These are phyloP conservation scores for Ellobius talpinus DNA, from an alignment of 2,113 vertebrate species.

Conservation along the genomic window DNA sequence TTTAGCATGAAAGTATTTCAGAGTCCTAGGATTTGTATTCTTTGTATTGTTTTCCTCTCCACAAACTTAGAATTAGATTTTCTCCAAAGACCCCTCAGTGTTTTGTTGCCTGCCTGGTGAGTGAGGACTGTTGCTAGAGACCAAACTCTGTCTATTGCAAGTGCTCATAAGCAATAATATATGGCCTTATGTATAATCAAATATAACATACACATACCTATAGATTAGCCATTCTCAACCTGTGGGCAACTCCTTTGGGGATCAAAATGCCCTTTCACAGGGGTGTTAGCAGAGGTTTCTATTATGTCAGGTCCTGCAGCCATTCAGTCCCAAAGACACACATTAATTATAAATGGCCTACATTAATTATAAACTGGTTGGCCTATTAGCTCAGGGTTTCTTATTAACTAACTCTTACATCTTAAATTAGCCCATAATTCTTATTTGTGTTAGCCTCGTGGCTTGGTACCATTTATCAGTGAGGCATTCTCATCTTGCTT, in stretches of 20 bases:
- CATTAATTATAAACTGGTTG: too few relatives aligned
- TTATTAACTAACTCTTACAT: too few relatives aligned
- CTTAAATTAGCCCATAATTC: too few relatives aligned
- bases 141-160: background rate
- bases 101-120: background rate
- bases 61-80: constrained; percentile 29
- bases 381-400: too few relatives aligned
- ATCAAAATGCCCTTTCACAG: background rate
- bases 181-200: background rate
- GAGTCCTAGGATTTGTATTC: background rate
- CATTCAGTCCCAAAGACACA: too few relatives aligned
- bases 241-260: background rate
- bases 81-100: background rate
- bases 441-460: too few relatives aligned
- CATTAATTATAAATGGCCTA: too few relatives aligned
- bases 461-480: too few relatives aligned
- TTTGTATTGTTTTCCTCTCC: background rate
- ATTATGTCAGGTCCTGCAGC: too few relatives aligned
- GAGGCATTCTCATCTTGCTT: too few relatives aligned
- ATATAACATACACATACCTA: background rate
- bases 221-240: background rate
- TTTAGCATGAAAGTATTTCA: background rate
- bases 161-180: background rate
- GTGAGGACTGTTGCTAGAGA: background rate
- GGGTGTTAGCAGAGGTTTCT: too few relatives aligned